These are phyloP conservation scores for Notothenia coriiceps DNA, from an alignment of 2,113 vertebrate genomes.

Conservation along the genomic window DNA sequence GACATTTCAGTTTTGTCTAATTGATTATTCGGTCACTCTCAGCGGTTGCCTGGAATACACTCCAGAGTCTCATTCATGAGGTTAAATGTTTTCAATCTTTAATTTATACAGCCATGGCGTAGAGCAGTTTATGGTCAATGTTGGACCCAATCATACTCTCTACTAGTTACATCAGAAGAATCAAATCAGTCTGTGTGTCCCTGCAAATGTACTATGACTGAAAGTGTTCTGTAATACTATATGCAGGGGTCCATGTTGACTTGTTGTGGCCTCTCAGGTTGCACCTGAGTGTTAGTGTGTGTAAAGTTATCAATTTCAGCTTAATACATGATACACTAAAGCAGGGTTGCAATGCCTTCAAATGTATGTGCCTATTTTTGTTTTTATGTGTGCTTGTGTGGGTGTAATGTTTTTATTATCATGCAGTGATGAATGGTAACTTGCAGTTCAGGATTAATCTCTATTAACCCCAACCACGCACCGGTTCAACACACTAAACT, in stretches of 20 bases:
- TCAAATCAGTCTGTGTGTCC: too few species aligned
- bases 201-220: conserved; percentile 9
- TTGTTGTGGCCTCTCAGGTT: neutral
- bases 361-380: neutral
- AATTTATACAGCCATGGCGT: too few species aligned
- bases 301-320: neutral
- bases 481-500: conserved; percentile 10
- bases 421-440: conserved; percentile 24
- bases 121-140: too few species aligned
- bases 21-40: too few species aligned
- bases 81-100: too few species aligned
- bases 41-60: too few species aligned
- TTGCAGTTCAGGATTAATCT: conserved; percentile 27
- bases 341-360: too few species aligned
- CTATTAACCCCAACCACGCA: conserved; percentile 32
- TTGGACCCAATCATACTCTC: too few species aligned
- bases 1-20: too few species aligned
- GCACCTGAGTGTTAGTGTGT: neutral
- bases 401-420: conserved; percentile 8
- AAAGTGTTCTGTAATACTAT: neutral
- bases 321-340: too few species aligned
- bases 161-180: too few species aligned
- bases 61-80: too few species aligned
- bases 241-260: conserved; percentile 1
- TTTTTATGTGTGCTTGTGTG: neutral